phyloP scores from a whole-genome alignment of 2,113 vertebrate genomes.

The Engraulis encrasicolus region DNA sequence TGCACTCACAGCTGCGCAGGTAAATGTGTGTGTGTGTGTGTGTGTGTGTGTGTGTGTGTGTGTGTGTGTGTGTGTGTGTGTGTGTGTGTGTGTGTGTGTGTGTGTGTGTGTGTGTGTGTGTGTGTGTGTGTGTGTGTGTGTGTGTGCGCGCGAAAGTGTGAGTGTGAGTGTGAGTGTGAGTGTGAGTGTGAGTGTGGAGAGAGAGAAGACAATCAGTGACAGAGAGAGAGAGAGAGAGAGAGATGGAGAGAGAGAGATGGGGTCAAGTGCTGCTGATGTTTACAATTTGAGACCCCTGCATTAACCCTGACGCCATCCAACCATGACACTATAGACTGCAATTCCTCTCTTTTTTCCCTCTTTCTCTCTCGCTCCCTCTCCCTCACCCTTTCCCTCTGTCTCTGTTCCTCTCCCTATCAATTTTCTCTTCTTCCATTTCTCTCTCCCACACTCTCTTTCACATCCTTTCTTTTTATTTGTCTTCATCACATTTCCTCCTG shows the following conservation, averaged over 20 bases:
- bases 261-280: background rate
- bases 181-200: background rate
- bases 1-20: background rate
- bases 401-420: too few relatives aligned
- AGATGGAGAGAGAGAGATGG: background rate
- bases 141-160: constrained; percentile 2
- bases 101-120: background rate
- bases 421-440: too few relatives aligned
- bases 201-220: background rate
- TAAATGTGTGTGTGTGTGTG: too few relatives aligned
- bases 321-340: constrained; percentile 27
- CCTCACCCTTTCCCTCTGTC: background rate
- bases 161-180: background rate
- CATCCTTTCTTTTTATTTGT: too few relatives aligned
- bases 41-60: constrained; percentile 15
- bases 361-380: constrained; percentile 30
- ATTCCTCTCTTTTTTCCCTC: constrained; percentile 50
- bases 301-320: constrained; percentile 25
- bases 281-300: constrained; percentile 15
- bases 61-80: too few relatives aligned
- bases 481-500: too few relatives aligned
- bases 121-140: background rate
- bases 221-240: background rate
- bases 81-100: background rate
- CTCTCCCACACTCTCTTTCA: too few relatives aligned